Evolutionary conservation across 1,140 invertebrate genomes (phyloP).

Genomic region (Drosophila nasuta): DNA sequence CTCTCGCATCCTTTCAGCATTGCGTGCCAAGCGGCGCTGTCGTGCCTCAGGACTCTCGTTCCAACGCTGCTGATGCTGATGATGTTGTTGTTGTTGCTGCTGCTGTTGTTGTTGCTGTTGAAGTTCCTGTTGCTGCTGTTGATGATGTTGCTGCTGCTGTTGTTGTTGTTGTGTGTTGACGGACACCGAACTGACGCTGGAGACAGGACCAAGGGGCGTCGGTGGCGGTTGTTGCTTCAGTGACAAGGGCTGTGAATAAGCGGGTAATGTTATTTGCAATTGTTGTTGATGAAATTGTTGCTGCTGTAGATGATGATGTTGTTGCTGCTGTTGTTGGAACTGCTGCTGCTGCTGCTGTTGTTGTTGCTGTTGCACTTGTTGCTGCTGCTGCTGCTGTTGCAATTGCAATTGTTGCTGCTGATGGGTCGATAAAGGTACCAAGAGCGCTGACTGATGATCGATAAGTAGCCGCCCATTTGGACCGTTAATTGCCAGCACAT

Average conservation of each 20-base stretch:
- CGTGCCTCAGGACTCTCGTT: conserved; percentile 84
- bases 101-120: conserved; percentile 33
- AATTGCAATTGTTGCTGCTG: conserved; percentile 72
- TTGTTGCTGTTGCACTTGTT: conserved; percentile 61
- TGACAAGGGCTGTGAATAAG: conserved; percentile 63
- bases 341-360: conserved; percentile 51
- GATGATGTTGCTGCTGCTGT: conserved; percentile 25
- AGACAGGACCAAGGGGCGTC: conserved; percentile 67
- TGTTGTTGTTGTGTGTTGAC: conserved; percentile 44
- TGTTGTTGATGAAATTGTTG: conserved; percentile 70
- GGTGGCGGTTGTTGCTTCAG: conserved; percentile 70
- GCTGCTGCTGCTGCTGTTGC: conserved; percentile 72
- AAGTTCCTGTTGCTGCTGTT: conserved; percentile 27
- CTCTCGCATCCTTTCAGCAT: conserved; percentile 85
- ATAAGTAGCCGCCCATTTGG: conserved; percentile 80
- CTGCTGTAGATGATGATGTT: conserved; percentile 64
- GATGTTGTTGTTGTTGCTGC: conserved; percentile 30
- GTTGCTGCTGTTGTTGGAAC: conserved; percentile 68
- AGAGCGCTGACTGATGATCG: conserved; percentile 80
- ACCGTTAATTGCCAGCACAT: conserved; percentile 82
- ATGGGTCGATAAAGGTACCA: conserved; percentile 78
- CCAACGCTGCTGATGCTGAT: conserved; percentile 76
- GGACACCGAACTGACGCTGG: conserved; percentile 59
- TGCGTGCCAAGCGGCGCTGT: conserved; percentile 81
- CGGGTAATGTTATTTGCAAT: conserved; percentile 64